phyloP scores from a whole-genome alignment of 2,888 invertebrate genomes.

The Clepsis dumicolana region DNA sequence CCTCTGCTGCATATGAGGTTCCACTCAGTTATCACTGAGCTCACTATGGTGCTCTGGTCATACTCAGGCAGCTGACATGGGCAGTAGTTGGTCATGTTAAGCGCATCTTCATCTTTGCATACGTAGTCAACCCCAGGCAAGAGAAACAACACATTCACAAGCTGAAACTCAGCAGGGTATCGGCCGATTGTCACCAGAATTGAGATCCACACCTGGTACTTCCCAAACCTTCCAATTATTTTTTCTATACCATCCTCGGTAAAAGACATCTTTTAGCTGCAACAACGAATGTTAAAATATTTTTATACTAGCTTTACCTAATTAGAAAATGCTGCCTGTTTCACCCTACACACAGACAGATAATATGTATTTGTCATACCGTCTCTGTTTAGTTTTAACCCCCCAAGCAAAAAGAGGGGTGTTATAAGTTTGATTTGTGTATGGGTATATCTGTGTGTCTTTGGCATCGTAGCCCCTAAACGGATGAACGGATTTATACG shows the following conservation, averaged over 20 bases:
- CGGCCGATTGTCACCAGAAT: slow-evolving; percentile 81
- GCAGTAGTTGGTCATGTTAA: slow-evolving; percentile 71
- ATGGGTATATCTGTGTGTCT: too few species aligned
- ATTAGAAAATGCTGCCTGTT: too few species aligned
- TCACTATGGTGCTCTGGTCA: slow-evolving; percentile 80
- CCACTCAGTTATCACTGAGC: slow-evolving; percentile 87
- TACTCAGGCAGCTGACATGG: slow-evolving; percentile 81
- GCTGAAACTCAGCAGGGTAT: slow-evolving; percentile 85
- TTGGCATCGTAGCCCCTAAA: too few species aligned
- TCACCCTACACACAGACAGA: too few species aligned
- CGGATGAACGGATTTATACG: too few species aligned
- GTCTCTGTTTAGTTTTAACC: too few species aligned
- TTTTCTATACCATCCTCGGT: slow-evolving; percentile 69
- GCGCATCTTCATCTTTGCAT: slow-evolving; percentile 69
- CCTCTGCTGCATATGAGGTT: slow-evolving; percentile 86
- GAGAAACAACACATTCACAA: slow-evolving; percentile 85
- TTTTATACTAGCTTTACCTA: neutral
- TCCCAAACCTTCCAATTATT: slow-evolving; percentile 84
- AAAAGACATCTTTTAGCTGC: slow-evolving; percentile 43
- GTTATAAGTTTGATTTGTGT: too few species aligned
- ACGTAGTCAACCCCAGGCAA: slow-evolving; percentile 82
- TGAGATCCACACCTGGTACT: slow-evolving; percentile 83
- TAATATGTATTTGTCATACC: too few species aligned
- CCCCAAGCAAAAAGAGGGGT: too few species aligned
- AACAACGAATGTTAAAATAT: slow-evolving; percentile 7